Conservation (phyloP, 2,797 vertebrate species). For the Tenualosa thibaudeaui region DNA sequence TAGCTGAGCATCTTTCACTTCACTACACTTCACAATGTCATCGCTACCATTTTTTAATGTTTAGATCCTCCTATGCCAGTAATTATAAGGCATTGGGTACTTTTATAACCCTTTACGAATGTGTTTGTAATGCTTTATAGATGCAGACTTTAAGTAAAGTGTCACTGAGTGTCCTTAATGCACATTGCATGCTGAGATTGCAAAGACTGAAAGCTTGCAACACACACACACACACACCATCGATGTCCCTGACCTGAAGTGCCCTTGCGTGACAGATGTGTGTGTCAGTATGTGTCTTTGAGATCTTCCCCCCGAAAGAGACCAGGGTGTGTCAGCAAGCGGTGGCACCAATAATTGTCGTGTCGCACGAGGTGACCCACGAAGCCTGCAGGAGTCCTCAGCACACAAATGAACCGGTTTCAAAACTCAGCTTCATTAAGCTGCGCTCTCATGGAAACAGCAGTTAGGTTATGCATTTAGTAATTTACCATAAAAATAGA, state of each 20-base stretch:
- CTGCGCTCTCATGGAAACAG: neutral
- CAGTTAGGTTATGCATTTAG: neutral
- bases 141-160: too few relatives aligned
- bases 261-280: neutral
- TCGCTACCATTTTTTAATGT: too few relatives aligned
- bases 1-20: too few relatives aligned
- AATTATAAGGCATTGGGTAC: too few relatives aligned
- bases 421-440: neutral
- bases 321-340: neutral
- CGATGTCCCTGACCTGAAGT: neutral
- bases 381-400: neutral
- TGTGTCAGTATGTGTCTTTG: neutral
- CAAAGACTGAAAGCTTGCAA: neutral
- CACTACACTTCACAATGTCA: too few relatives aligned
- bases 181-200: neutral
- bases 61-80: too few relatives aligned
- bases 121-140: too few relatives aligned
- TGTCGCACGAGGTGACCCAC: neutral
- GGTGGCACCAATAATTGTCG: neutral
- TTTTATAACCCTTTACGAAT: too few relatives aligned
- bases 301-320: neutral
- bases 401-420: neutral
- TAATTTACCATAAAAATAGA: slow-evolving; percentile 3
- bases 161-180: neutral
- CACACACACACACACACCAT: neutral